A percentile compares a stretch with the other conserved stretches of the same genome.
Conservation (phyloP, 1,140 invertebrate species). For the Parapsyche elsis region DNA sequence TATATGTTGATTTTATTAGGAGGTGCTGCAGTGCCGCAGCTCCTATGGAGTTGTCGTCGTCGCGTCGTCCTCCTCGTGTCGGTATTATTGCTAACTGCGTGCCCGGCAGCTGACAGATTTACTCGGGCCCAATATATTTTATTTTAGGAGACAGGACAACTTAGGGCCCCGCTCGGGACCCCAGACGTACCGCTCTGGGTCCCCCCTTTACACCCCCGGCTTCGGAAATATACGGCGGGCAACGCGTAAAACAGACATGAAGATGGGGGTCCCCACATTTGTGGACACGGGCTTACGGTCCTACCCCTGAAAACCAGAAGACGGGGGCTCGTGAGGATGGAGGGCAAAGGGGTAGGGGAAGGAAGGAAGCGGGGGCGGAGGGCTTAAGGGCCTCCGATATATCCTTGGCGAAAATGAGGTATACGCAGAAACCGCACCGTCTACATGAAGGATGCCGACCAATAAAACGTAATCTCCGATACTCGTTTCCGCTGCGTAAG, state of each 20-base stretch:
- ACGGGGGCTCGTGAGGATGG: neutral
- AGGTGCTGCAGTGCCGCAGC: no score
- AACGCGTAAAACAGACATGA: slow-evolving; percentile 35
- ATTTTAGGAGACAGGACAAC: slow-evolving; percentile 49
- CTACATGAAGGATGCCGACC: slow-evolving; percentile 17
- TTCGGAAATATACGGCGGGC: slow-evolving; percentile 33
- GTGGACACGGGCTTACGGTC: slow-evolving; percentile 30
- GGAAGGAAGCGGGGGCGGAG: neutral
- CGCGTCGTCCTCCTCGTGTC: no score
- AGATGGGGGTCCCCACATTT: slow-evolving; percentile 32
- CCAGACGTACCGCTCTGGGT: neutral
- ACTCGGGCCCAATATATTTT: slow-evolving; percentile 49
- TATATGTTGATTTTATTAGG: no score
- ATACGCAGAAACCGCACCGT: slow-evolving; percentile 12
- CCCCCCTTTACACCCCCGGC: neutral
- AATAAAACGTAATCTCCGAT: slow-evolving; percentile 21
- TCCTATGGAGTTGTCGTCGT: no score
- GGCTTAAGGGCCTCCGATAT: slow-evolving; percentile 21
- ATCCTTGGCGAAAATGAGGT: slow-evolving; percentile 24
- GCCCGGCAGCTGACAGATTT: slow-evolving; percentile 47
- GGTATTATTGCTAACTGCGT: slow-evolving; percentile 37
- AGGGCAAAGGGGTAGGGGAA: neutral
- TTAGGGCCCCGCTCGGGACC: slow-evolving; percentile 23
- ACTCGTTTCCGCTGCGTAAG: slow-evolving; percentile 17
- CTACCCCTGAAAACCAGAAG: neutral